These are phyloP conservation scores for Papilio gigon DNA, from an alignment of 2,888 invertebrate genomes.

Conservation along the genomic window DNA sequence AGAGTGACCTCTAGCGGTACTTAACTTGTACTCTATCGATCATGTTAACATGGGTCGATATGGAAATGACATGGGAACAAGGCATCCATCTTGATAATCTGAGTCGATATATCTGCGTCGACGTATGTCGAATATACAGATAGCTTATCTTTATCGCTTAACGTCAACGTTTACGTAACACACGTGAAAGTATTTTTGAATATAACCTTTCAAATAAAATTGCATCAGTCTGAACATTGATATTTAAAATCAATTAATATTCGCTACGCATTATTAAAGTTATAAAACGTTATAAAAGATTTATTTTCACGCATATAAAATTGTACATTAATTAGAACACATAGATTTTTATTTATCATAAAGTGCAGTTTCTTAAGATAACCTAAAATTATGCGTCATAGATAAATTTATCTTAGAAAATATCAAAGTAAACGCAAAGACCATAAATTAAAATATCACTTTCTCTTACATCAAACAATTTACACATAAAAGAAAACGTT, in stretches of 20 bases:
- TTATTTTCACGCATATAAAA: neutral
- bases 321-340: neutral
- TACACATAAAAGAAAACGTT: neutral
- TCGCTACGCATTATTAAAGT: neutral
- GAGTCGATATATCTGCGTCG: conserved; percentile 22
- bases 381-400: too few relatives aligned
- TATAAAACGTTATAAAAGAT: neutral
- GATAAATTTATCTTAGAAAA: neutral
- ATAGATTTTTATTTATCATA: neutral
- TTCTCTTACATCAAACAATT: neutral
- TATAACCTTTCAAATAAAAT: neutral
- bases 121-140: conserved; percentile 33
- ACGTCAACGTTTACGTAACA: conserved; percentile 29
- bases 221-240: neutral
- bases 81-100: conserved; percentile 43
- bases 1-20: conserved; percentile 4
- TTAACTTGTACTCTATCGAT: conserved; percentile 21
- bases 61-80: conserved; percentile 12
- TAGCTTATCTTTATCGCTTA: conserved; percentile 25
- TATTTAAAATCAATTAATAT: conserved; percentile 2
- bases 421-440: neutral
- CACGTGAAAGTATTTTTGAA: conserved; percentile 32
- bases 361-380: too few relatives aligned
- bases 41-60: conserved; percentile 23
- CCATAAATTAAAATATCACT: neutral